Base-by-base conservation (phyloP, 2,888 invertebrate species). In the Hymenopus coronatus region DNA sequence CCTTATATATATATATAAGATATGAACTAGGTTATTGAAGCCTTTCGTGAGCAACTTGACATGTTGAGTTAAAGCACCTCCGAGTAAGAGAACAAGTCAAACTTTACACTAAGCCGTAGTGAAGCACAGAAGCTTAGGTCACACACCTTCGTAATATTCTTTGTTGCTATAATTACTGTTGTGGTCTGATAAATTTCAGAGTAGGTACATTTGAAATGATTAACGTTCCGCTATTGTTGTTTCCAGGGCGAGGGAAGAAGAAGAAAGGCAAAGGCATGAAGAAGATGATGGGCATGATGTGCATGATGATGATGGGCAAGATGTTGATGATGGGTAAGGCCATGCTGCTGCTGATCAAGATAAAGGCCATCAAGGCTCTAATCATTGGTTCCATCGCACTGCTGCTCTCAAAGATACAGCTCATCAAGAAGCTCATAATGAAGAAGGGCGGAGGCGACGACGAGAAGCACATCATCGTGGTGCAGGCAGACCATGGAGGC, bases 241-340 rank as follows among this genome's bases (percentile, higher is more conserved):
- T 70, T 70, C 40, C 92, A 3, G 93, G 93, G 92, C 95, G 95
- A 90, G 95, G 95, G 93, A 95, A 95, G 94, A 95, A 95, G 95
- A 95, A 95, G 94, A 94, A 94, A 14, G 94, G 95, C 94, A 93
- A 95, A 93, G 94, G 94, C 90, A 95, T 95, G 94, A 94, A 95
- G 91, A 95, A 95, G 94, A 94, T 94, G 93, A 94, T 94, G 94
- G 95, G 95, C 0, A 94, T 95, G 94, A 94, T 94, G 93, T 95
- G 95, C 27, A 94, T 95, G 93, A 95, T 95, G 94, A 94, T 95
- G 93, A 94, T 95, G 92, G 94, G 95, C 84, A 90, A 90, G 33
- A 94, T 95, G 93, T 95, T 95, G 94, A 94, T 95, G 93, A 94
- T 95, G 92, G 94, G 95, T 84, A 95, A 95, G 92, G 94, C 95